Evolutionary conservation across 2,113 vertebrate genomes (phyloP), one percentile per base, ranked within the genome.

Genomic region (Tautogolabrus adspersus): DNA sequence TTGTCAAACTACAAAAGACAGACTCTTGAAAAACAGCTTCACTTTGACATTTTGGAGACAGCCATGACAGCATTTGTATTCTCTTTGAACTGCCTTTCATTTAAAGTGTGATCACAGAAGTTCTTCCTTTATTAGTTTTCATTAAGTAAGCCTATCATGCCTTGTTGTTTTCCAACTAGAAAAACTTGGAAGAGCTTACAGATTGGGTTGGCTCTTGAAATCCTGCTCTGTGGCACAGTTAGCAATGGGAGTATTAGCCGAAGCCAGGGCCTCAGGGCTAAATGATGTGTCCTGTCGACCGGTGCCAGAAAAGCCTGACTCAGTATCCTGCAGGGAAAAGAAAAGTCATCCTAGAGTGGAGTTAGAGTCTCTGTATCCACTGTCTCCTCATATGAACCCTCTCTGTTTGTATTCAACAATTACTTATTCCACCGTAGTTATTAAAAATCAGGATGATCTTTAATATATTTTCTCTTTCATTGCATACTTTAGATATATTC

Each of bases 371-470:
- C 30, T 34, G 30, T 34, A 26, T 26, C 26, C 26, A 34, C 30
- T 9, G 34, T 75, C 23, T 77, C 64, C 68, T 82, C 57, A 46
- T 0, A 8, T 52, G 49, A 82, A 75, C 75, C 22, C 60, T 8
- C 59, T 21, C 21, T 21, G 68, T 47, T 15, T 74, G n/a, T 57
- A 34, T 66, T 62, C 21, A 58, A 6, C 46, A 49, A 6, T 21
- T n/a, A 52, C 10, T 66, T 44, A 44, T 76, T 56, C 40, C 44
- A 9, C 18, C 11, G 11, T 13, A 49, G 58, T 59, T 67, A 72
- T 67, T 59, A 77, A 30, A 77, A 47, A 72, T 49, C 64, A 42
- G 55, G 3, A 38, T 8, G 38, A 77, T 77, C 84, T 82, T 75
- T 82, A 75, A 82, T 79, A 77, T 51, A 56, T 15, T 65, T 58